Percentiles rank a stretch among this genome's conserved stretches.
phyloP scores from a whole-genome alignment of 2,113 vertebrate species.

The Psephotus haematonotus region DNA sequence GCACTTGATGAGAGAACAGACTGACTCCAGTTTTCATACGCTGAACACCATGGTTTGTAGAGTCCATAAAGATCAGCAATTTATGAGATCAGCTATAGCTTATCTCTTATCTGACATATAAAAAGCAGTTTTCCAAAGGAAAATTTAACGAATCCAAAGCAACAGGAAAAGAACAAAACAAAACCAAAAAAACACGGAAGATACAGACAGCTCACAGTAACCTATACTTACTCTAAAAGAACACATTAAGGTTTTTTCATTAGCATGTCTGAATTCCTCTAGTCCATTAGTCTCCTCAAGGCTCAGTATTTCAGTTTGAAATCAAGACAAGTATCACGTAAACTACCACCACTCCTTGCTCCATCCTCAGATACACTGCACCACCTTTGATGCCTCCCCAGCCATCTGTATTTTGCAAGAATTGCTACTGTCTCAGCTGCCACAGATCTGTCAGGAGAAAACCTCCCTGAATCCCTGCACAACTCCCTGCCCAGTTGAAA shows the following conservation, averaged over 20 bases:
- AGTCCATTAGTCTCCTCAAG: background rate
- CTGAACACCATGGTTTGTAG: fast-evolving
- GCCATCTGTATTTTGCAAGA: background rate
- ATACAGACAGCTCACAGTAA: background rate
- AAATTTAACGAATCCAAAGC: background rate
- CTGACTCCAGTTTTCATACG: background rate
- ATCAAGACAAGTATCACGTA: background rate
- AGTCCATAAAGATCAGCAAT: background rate
- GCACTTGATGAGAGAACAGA: background rate
- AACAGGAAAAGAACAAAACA: background rate
- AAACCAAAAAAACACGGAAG: background rate
- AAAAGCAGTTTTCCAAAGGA: background rate
- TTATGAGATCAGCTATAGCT: background rate
- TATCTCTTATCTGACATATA: background rate
- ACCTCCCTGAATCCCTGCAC: background rate
- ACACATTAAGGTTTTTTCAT: background rate
- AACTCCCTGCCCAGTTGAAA: background rate
- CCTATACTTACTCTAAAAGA: background rate
- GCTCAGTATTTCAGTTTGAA: background rate
- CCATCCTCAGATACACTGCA: background rate
- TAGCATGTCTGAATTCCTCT: background rate
- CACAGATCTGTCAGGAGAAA: background rate
- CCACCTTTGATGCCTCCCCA: background rate
- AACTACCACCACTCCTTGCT: background rate
- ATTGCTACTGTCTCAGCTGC: background rate